phyloP scores from a whole-genome alignment of 1,140 invertebrate genomes.

The Apis cerana region DNA sequence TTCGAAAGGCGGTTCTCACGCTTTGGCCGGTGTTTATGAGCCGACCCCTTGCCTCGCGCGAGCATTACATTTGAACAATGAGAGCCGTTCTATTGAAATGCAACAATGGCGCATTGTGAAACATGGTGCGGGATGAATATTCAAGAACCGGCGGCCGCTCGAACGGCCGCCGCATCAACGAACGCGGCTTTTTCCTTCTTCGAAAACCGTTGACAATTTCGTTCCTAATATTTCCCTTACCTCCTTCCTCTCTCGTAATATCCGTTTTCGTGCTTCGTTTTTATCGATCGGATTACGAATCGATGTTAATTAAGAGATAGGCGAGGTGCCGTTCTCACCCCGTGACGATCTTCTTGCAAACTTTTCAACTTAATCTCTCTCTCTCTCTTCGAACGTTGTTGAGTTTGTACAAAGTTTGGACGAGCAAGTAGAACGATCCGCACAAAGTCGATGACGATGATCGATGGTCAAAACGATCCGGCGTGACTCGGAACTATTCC shows the following conservation, averaged over 20 bases:
- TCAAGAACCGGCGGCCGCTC: constrained; percentile 52
- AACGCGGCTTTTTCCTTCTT: constrained; percentile 49
- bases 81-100: constrained; percentile 58
- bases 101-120: constrained; percentile 63
- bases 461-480: background rate
- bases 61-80: constrained; percentile 62
- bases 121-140: constrained; percentile 60
- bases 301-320: background rate
- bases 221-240: constrained; percentile 18
- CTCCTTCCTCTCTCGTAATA: background rate
- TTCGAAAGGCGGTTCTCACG: constrained; percentile 35
- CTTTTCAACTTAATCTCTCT: too few relatives aligned
- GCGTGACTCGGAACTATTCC: background rate
- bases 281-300: background rate
- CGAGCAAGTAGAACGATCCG: background rate
- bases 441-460: background rate
- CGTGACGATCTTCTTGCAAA: too few relatives aligned
- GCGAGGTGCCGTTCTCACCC: too few relatives aligned
- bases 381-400: background rate
- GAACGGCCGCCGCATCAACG: constrained; percentile 48
- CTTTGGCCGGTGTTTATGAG: constrained; percentile 57
- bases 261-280: constrained; percentile 5
- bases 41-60: constrained; percentile 34
- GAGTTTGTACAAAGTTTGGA: too few relatives aligned
- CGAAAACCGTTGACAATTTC: constrained; percentile 47